A percentile compares a stretch with the other conserved stretches of the same genome.
Evolutionary conservation across 2,113 vertebrate species (phyloP).

Genomic region (Toxostoma redivivum): DNA sequence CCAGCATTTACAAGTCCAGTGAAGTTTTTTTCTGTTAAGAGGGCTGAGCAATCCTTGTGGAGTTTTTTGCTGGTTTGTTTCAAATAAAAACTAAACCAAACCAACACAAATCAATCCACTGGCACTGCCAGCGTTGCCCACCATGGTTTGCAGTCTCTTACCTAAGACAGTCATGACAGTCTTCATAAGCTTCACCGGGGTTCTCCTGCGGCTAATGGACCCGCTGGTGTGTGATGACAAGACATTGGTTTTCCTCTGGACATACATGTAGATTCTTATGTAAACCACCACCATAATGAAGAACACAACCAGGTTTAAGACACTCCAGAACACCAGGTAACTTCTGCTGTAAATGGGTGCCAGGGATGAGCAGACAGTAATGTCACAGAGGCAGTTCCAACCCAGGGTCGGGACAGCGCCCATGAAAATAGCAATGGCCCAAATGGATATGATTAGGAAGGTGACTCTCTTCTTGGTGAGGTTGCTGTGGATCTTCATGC

Average conservation of each 20-base stretch:
- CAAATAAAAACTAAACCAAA: neutral
- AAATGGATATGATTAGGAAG: slow-evolving; percentile 87
- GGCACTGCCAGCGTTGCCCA: neutral
- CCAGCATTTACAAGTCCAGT: neutral
- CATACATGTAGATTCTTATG: slow-evolving; percentile 90
- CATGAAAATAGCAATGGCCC: slow-evolving; percentile 93
- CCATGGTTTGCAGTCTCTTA: slow-evolving; percentile 66
- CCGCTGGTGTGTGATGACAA: slow-evolving; percentile 83
- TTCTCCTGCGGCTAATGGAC: slow-evolving; percentile 88
- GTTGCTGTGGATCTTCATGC: slow-evolving; percentile 92
- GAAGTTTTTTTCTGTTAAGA: neutral
- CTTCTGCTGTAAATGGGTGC: slow-evolving; percentile 95
- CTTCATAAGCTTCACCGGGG: slow-evolving; percentile 97
- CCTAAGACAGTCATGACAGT: slow-evolving; percentile 96
- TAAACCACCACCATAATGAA: slow-evolving; percentile 92
- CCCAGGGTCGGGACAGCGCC: slow-evolving; percentile 90
- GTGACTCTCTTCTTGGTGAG: slow-evolving; percentile 93
- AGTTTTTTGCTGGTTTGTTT: neutral
- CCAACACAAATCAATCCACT: neutral
- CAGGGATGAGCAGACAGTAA: slow-evolving; percentile 83
- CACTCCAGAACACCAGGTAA: slow-evolving; percentile 94
- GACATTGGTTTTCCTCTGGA: slow-evolving; percentile 87
- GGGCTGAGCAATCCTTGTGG: neutral
- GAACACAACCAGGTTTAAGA: slow-evolving; percentile 89
- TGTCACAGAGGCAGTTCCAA: slow-evolving; percentile 96